phyloP scores from a whole-genome alignment of 1,140 invertebrate species.

The Achatina immaculata region DNA sequence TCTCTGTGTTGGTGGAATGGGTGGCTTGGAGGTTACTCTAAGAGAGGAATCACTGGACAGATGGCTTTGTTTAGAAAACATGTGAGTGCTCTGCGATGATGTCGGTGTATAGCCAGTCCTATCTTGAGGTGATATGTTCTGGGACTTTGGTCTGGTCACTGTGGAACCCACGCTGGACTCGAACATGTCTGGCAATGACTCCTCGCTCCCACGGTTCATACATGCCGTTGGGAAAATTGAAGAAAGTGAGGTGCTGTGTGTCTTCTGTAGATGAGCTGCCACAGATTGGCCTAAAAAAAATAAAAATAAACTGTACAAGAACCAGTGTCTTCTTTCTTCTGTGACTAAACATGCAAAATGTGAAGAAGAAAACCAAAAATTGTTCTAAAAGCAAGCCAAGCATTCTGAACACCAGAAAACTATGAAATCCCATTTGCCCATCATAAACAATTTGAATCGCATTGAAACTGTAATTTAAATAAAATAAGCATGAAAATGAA shows the following conservation, averaged over 20 bases:
- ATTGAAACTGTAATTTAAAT: too few species aligned
- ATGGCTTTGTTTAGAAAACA: background rate
- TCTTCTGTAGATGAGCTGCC: background rate
- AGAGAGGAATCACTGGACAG: conserved; percentile 22
- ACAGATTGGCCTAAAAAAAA: background rate
- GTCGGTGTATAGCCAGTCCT: background rate
- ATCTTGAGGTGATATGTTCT: background rate
- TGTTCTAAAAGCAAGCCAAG: too few species aligned
- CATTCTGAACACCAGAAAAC: too few species aligned
- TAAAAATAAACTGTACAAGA: conserved; percentile 5
- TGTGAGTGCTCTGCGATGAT: background rate
- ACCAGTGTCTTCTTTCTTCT: too few species aligned
- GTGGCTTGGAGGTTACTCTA: conserved; percentile 30
- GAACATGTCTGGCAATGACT: conserved; percentile 57
- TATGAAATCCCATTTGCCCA: too few species aligned
- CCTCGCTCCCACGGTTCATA: conserved; percentile 62
- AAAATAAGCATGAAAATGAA: too few species aligned
- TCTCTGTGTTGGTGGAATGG: background rate
- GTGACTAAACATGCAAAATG: too few species aligned
- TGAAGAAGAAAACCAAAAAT: too few species aligned
- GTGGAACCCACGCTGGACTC: background rate
- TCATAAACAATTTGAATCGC: too few species aligned
- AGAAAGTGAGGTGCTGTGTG: conserved; percentile 49
- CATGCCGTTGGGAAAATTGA: conserved; percentile 53
- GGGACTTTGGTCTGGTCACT: background rate